Evolutionary conservation across 2,888 invertebrate genomes (phyloP), one percentile per base, ranked within the genome.

Genomic region (Xanthia togata): DNA sequence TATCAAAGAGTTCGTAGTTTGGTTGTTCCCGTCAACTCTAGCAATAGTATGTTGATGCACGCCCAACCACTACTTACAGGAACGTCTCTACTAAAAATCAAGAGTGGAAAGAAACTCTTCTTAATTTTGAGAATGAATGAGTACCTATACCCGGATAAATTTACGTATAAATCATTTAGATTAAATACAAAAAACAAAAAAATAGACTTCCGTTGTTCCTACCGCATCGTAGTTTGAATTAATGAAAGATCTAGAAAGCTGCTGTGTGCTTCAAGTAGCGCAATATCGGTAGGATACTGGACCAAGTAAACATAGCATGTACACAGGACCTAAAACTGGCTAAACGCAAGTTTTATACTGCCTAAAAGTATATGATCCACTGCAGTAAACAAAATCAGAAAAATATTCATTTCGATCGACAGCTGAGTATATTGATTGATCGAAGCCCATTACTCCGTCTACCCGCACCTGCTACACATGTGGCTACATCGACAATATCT

Each of bases 361-460:
- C 31, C 31, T 31, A 31, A 31, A 31, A 31, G 31, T 31, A 31
- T 31, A 31, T 31, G 31, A 31, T 31, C 31, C 31, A 31, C 31
- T 31, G 31, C 31, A 31, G 31, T 31, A 31, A 31, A 31, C 31
- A 31, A 31, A 31, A 31, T 31, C 31, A 31, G 31, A 31, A 31
- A 31, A 31, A n/a, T n/a, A n/a, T 70, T 60, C 38, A 78, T 78
- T 77, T 68, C 26, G 26, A 63, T n/a, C n/a, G 80, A 81, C 83
- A 79, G 53, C 71, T 44, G 79, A 78, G 62, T 70, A 70, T 62
- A 78, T 81, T 78, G 79, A 83, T 81, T 78, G 80, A 80, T 78
- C 67, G 79, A 79, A 78, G 67, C 41, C 83, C 71, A 80, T 83
- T 83, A 81, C 47, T 44, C 26, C 53, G 23, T 63, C n/a, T 35